Conservation (phyloP, 2,797 vertebrate genomes). For the Lithobates sylvaticus region DNA sequence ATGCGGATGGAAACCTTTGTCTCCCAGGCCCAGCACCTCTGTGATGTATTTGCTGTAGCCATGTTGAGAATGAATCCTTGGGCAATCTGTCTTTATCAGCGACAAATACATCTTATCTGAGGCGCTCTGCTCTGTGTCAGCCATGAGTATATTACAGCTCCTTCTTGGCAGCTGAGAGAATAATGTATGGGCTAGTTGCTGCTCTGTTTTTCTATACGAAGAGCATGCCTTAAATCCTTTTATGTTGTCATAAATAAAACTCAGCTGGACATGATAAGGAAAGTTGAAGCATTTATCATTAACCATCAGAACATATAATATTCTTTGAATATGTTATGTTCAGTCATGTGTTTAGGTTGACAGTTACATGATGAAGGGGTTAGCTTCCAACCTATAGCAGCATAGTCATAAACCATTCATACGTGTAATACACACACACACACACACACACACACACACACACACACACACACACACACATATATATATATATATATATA, state of each 20-base stretch:
- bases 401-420: neutral
- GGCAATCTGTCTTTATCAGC: conserved; percentile 72
- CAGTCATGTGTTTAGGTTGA: neutral
- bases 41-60: conserved; percentile 70
- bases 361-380: conserved; percentile 11
- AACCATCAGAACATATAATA: neutral
- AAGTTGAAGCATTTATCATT: conserved; percentile 30
- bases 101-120: conserved; percentile 63
- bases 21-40: conserved; percentile 59
- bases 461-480: too few relatives aligned
- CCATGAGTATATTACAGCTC: conserved; percentile 50
- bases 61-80: conserved; percentile 66
- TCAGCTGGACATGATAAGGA: neutral
- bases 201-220: conserved; percentile 38
- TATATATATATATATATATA: too few relatives aligned
- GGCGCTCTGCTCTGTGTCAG: conserved; percentile 60
- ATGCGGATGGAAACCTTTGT: conserved; percentile 74
- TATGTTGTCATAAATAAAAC: conserved; percentile 36
- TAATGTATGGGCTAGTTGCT: conserved; percentile 32
- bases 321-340: neutral
- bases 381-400: neutral
- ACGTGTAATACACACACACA: too few relatives aligned
- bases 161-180: conserved; percentile 45
- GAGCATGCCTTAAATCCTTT: conserved; percentile 34
- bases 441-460: too few relatives aligned